Conservation (phyloP, 2,113 vertebrate species). For the Falcunculus frontatus region DNA sequence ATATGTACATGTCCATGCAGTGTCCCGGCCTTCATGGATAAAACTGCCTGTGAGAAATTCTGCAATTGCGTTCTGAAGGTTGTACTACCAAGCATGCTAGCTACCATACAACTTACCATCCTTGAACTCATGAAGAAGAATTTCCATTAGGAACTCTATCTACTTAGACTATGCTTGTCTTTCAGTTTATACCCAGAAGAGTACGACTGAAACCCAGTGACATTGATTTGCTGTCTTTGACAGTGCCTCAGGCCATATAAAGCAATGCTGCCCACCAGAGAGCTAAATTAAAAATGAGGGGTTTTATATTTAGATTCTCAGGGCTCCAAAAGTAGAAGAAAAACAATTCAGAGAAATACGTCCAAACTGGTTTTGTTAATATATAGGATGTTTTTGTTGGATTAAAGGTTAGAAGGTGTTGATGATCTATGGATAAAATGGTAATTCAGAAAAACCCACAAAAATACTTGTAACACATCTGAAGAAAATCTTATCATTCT, state of each 20-base stretch:
- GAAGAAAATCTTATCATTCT: background rate
- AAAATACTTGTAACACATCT: background rate
- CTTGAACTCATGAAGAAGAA: background rate
- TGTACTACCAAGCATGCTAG: background rate
- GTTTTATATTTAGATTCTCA: background rate
- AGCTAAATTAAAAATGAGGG: background rate
- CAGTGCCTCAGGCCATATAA: background rate
- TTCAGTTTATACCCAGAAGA: background rate
- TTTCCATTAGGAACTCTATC: background rate
- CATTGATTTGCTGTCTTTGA: background rate
- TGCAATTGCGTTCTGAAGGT: background rate
- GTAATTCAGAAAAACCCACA: background rate
- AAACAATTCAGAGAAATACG: background rate
- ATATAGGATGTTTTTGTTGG: background rate
- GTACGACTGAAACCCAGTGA: background rate
- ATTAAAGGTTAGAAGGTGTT: background rate
- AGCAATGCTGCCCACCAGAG: background rate
- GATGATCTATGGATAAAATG: background rate
- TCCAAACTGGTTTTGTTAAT: background rate
- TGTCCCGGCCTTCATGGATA: rapidly evolving
- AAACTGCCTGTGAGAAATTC: background rate
- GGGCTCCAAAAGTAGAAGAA: background rate
- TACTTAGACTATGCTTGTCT: background rate
- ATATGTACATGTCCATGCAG: rapidly evolving
- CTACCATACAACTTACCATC: background rate